These are phyloP conservation scores for Podotricha telesiphe DNA, from an alignment of 2,888 invertebrate genomes.

Conservation along the genomic window DNA sequence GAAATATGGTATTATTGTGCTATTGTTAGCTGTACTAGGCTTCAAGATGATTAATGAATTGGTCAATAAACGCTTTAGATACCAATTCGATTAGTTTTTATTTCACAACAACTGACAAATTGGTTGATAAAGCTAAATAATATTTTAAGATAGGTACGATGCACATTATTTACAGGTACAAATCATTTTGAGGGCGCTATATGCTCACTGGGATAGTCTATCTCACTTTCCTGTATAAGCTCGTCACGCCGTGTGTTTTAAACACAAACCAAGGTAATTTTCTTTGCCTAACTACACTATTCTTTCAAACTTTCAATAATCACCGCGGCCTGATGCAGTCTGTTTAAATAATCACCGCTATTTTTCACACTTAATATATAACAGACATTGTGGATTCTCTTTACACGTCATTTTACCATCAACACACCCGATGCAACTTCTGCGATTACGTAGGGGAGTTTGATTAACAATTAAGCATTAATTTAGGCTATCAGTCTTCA, in stretches of 20 bases:
- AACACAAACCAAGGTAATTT: neutral
- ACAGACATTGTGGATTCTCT: too few relatives aligned
- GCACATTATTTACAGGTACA: too few relatives aligned
- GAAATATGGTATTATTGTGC: conserved; percentile 18
- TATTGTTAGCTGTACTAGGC: neutral
- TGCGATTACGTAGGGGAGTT: neutral
- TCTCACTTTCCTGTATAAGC: neutral
- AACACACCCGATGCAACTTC: neutral
- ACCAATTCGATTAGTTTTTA: neutral
- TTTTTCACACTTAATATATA: too few relatives aligned
- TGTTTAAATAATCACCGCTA: too few relatives aligned
- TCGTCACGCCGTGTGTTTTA: neutral
- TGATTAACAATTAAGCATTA: neutral
- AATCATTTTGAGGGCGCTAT: neutral
- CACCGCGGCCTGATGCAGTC: too few relatives aligned
- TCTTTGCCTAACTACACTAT: neutral
- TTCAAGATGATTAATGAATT: neutral
- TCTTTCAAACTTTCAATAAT: neutral
- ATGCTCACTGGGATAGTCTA: neutral
- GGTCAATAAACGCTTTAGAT: neutral
- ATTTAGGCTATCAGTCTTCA: too few relatives aligned
- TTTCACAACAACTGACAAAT: neutral
- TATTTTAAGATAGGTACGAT: too few relatives aligned
- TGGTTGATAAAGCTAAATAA: neutral
- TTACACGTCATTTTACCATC: too few relatives aligned